A percentile compares a stretch with the other conserved stretches of the same genome.
Evolutionary conservation across 2,888 invertebrate genomes (phyloP).

Genomic region (Melitaea athalia): DNA sequence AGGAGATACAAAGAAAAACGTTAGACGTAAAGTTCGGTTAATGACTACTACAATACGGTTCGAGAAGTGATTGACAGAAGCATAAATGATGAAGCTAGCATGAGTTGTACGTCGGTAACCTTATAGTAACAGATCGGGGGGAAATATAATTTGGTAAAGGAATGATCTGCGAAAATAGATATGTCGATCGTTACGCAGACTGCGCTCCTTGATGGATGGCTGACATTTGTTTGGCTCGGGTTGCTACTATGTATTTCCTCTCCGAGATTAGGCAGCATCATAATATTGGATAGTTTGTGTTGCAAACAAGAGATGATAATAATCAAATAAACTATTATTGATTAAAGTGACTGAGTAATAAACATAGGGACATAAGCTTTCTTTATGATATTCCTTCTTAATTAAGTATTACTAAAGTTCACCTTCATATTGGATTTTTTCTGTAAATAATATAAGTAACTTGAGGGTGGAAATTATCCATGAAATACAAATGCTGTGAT

Average conservation of each 20-base stretch:
- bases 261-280: constrained; percentile 31
- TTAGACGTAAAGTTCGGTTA: constrained; percentile 15
- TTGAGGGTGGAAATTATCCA: constrained; percentile 57
- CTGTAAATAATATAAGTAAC: constrained; percentile 48
- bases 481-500: constrained; percentile 78
- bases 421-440: constrained; percentile 28
- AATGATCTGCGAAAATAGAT: constrained; percentile 78
- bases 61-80: constrained; percentile 38
- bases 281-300: constrained; percentile 59
- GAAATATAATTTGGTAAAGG: constrained; percentile 70
- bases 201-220: constrained; percentile 71
- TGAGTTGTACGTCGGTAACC: constrained; percentile 41
- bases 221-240: constrained; percentile 59
- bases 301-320: constrained; percentile 47
- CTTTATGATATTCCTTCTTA: constrained; percentile 31
- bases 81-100: constrained; percentile 53
- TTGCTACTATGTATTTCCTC: constrained; percentile 32
- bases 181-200: constrained; percentile 71
- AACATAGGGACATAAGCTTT: constrained; percentile 32
- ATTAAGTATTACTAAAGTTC: constrained; percentile 29
- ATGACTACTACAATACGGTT: constrained; percentile 36
- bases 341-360: constrained; percentile 68
- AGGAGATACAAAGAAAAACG: background rate
- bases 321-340: constrained; percentile 49
- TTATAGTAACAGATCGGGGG: constrained; percentile 50